These are phyloP conservation scores for Neoniphon sammara DNA, from an alignment of 2,797 vertebrate genomes.

Conservation along the genomic window DNA sequence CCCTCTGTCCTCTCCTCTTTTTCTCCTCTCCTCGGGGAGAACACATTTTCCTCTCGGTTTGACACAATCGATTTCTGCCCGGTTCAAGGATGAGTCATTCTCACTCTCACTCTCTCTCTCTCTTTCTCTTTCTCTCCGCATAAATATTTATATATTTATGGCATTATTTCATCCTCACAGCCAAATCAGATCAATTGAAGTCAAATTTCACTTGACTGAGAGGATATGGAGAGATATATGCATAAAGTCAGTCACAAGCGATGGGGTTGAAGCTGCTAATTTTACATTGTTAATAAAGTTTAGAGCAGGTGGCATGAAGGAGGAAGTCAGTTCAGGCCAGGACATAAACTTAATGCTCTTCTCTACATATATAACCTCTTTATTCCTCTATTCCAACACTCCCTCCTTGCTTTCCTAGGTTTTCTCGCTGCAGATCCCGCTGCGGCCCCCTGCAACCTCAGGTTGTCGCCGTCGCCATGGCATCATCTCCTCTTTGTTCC, in stretches of 20 bases:
- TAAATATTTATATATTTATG: constrained; percentile 40
- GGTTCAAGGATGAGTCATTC: constrained; percentile 69
- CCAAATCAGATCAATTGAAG: constrained; percentile 47
- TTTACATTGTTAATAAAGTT: constrained; percentile 32
- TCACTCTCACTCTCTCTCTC: constrained; percentile 6
- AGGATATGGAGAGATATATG: constrained; percentile 2
- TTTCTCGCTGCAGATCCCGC: too few species aligned
- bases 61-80: constrained; percentile 67
- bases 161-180: constrained; percentile 25
- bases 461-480: too few species aligned
- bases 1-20: constrained; percentile 43
- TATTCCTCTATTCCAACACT: neutral
- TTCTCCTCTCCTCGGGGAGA: constrained; percentile 52
- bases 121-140: constrained; percentile 6
- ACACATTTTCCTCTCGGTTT: constrained; percentile 68
- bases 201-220: constrained; percentile 12
- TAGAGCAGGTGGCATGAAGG: constrained; percentile 23
- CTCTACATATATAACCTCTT: neutral
- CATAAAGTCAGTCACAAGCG: constrained; percentile 28
- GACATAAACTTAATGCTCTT: neutral
- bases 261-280: constrained; percentile 13
- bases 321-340: neutral
- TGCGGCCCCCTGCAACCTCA: too few species aligned
- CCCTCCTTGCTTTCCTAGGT: too few species aligned
- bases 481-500: neutral